Evolutionary conservation across 2,797 vertebrate genomes (phyloP), one percentile per base, ranked within the genome.

Genomic region (Eidolon dupreanum): DNA sequence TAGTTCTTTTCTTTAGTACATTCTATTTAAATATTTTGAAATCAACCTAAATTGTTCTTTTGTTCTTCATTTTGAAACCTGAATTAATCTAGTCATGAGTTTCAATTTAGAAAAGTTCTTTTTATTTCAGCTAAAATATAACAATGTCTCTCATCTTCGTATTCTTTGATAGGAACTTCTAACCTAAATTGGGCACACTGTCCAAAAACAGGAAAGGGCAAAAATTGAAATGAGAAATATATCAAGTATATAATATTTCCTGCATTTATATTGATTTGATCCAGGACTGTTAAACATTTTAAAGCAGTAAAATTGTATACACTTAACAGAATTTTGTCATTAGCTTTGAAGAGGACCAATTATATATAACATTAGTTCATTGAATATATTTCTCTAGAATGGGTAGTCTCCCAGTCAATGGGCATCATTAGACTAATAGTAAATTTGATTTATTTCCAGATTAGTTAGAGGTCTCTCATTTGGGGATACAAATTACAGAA

Each of bases 1-100:
- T 78, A 73, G 8, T 70, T 78, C 12, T 88, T 91, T 31, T 70
- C 28, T 46, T 92, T 81, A 77, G 73, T 73, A 59, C 3, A 41
- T 71, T 86, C 73, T 85, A 24, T 26, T 95, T 49, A 96, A 97
- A 94, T 94, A 87, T 26, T 95, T 17, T 81, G 63, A 89, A 61
- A 93, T 88, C 61, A 90, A 51, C 8, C 68, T 43, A 79, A 85
- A 59, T 46, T 96, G 13, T 57, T 49, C 16, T 89, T 88, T 71
- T 36, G 77, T 96, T 96, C 31, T 28, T 78, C 10, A 94, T 93
- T 96, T 96, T 82, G 85, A 95, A 0, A 36, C 87, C 46, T 88
- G 53, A 95, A 46, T 81, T 31, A 73, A 41, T 15, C 1, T 57
- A 49, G 0, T 73, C n/a, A 19, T 92, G 75, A 31, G 6, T 82